These are phyloP conservation scores for Gymnothorax reevesii DNA, from an alignment of 2,797 vertebrate genomes.

Conservation along the genomic window DNA sequence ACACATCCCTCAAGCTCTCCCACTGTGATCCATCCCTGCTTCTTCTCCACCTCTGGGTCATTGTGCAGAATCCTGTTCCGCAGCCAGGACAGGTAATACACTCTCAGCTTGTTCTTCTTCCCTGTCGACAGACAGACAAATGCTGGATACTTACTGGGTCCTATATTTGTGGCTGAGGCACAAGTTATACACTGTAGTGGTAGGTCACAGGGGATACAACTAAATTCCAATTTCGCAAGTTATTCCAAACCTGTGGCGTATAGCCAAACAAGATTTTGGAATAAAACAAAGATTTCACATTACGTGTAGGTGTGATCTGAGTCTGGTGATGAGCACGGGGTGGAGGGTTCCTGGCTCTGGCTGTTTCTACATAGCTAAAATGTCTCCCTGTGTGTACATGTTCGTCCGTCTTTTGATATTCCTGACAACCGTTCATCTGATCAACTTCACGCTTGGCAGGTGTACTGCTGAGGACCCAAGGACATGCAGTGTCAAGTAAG, in stretches of 20 bases:
- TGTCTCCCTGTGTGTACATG: too few relatives aligned
- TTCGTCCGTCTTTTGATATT: too few relatives aligned
- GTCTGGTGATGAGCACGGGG: not conserved
- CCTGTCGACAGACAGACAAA: slow-evolving; percentile 61
- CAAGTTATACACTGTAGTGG: not conserved
- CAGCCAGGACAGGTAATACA: slow-evolving; percentile 98
- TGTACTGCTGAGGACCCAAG: too few relatives aligned
- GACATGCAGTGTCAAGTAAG: too few relatives aligned
- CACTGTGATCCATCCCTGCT: slow-evolving; percentile 97
- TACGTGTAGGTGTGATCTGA: not conserved
- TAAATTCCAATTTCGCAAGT: not conserved
- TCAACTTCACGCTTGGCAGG: too few relatives aligned
- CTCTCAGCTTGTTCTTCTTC: slow-evolving; percentile 98
- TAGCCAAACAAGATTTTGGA: not conserved
- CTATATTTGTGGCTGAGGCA: not conserved
- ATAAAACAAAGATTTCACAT: not conserved
- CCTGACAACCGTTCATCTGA: too few relatives aligned
- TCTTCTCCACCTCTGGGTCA: slow-evolving; percentile 97
- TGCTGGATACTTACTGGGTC: not conserved
- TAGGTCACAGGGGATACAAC: not conserved
- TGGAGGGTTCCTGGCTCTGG: too few relatives aligned
- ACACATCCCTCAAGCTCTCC: slow-evolving; percentile 96
- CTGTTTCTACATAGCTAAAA: too few relatives aligned
- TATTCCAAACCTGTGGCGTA: not conserved
- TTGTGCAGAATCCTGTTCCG: slow-evolving; percentile 97